A percentile compares a stretch with the other conserved stretches of the same genome.
These are phyloP conservation scores for Drosophila tsacasi DNA, from an alignment of 1,140 invertebrate species.

Conservation along the genomic window DNA sequence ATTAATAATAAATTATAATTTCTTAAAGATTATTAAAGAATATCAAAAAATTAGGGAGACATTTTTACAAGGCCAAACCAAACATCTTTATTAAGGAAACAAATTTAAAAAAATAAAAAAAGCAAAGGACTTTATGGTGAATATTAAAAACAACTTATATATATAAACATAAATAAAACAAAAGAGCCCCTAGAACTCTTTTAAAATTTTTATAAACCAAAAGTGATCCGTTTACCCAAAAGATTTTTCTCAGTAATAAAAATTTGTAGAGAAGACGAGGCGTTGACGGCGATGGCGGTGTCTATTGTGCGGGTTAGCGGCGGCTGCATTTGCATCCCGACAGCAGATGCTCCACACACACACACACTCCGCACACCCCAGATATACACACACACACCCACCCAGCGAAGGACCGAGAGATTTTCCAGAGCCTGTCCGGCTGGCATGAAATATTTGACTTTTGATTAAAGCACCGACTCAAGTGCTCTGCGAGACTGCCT, in stretches of 20 bases:
- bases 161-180: too few relatives aligned
- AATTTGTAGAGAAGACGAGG: constrained; percentile 20
- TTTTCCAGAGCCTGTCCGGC: constrained; percentile 34
- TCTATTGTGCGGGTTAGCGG: constrained; percentile 71
- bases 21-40: too few relatives aligned
- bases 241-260: constrained; percentile 1
- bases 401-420: constrained; percentile 3
- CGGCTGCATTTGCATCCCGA: constrained; percentile 76
- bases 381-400: not conserved
- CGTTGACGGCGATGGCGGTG: constrained; percentile 50
- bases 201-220: too few relatives aligned
- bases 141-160: too few relatives aligned
- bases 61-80: too few relatives aligned
- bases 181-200: too few relatives aligned
- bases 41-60: too few relatives aligned
- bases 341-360: constrained; percentile 71
- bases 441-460: constrained; percentile 83
- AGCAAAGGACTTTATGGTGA: too few relatives aligned
- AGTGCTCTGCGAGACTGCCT: constrained; percentile 56
- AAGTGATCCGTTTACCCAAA: not conserved
- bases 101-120: too few relatives aligned
- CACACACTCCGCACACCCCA: not conserved
- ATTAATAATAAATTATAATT: too few relatives aligned
- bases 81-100: too few relatives aligned
- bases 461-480: constrained; percentile 83